Base-by-base conservation (phyloP, 2,797 vertebrate genomes). In the Trematomus bernacchii region DNA sequence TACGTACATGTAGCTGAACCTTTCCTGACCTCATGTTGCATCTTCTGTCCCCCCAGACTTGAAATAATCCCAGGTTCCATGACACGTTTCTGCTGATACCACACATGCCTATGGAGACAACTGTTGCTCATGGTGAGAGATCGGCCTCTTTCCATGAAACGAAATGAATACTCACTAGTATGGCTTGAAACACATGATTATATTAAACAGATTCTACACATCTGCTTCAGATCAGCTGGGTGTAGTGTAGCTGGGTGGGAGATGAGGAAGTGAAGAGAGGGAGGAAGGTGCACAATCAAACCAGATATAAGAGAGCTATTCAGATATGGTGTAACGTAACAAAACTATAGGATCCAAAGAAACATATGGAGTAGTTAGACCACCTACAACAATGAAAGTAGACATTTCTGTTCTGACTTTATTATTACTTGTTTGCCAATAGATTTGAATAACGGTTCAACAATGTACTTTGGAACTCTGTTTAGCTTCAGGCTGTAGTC, bases 181-280 rank as follows among this genome's bases (percentile, higher is more conserved):
- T 27, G 27, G 4, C 27, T 27, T 27, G 27, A 27, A 27, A 5
- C 27, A 27, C 1, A 27, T 27, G 27, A 27, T 27, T 1, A 27
- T 27, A 27, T 27, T 5, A 5, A 27, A 27, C 27, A 27, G 4
- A 27, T 27, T 5, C 4, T 27, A 27, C 27, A 27, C 27, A 27
- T 27, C 27, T 21, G 68, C 71, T 71, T 52, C 53, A 83, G 76
- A 79, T 87, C 51, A 81, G 62, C 65, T 40, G 43, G 62, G 74
- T 79, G 85, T 62, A 58, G 67, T 54, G 62, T 59, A 57, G 66
- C 23, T 0, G 33, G 55, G 53, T 37, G 63, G 70, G 57, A 77
- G 69, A 83, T 83, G 67, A 87, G 66, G 76, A 85, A 64, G 79
- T 65, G 84, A 85, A 33, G 73, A 79, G 54, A 72, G 33, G 63